A percentile compares a stretch with the other conserved stretches of the same genome.
phyloP scores from a whole-genome alignment of 2,113 vertebrate genomes.

The Microcebus ravelobensis region DNA sequence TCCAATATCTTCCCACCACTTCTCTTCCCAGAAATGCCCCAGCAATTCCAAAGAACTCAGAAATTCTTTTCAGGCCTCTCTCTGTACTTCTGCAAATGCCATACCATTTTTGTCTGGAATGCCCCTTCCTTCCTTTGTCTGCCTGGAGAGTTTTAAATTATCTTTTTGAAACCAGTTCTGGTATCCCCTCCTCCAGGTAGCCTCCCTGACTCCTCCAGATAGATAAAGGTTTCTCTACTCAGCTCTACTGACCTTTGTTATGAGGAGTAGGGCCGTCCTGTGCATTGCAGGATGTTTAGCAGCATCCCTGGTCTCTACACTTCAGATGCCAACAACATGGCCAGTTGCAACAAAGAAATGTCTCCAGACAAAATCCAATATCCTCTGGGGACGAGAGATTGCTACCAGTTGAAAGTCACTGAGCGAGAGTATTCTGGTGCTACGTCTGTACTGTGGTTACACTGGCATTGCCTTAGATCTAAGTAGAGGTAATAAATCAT shows the following conservation, averaged over 20 bases:
- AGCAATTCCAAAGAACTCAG: neutral
- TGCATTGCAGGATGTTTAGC: neutral
- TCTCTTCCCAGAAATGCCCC: neutral
- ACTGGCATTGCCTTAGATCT: neutral
- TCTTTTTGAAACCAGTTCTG: neutral
- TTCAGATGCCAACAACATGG: neutral
- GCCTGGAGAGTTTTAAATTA: neutral
- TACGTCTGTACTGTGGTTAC: neutral
- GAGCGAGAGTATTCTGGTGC: neutral
- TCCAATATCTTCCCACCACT: neutral
- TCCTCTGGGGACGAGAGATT: accelerated
- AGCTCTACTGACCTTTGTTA: neutral
- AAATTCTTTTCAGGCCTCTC: neutral
- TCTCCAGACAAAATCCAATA: neutral
- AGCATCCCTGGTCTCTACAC: neutral
- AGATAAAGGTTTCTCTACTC: neutral
- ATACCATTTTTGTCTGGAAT: neutral
- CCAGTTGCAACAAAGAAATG: neutral
- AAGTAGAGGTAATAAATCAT: neutral
- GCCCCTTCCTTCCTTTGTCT: neutral
- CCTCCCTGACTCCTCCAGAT: neutral
- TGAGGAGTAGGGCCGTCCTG: neutral
- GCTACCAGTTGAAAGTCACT: neutral
- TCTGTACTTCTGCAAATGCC: neutral
- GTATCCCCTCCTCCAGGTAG: neutral